These are phyloP conservation scores for Cryptotermes secundus DNA, from an alignment of 1,140 invertebrate genomes.

Conservation along the genomic window DNA sequence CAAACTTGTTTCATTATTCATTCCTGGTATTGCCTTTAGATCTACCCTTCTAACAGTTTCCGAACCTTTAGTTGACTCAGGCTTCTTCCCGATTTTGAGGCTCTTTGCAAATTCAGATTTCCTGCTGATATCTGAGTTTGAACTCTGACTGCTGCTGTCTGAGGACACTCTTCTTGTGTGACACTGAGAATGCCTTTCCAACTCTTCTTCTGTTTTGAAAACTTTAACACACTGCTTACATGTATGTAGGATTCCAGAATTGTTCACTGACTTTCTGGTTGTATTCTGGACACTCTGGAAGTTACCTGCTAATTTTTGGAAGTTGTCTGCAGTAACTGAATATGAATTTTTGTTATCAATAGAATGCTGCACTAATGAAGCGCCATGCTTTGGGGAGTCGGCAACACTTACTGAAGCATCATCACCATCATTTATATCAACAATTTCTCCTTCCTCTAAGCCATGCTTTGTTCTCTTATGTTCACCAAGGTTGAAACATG, in stretches of 20 bases:
- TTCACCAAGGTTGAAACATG: conserved; percentile 51
- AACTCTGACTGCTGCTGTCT: no score
- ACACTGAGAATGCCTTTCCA: conserved; percentile 14
- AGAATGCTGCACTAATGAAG: neutral
- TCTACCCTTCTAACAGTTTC: neutral
- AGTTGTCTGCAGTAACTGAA: neutral
- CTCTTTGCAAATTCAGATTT: neutral
- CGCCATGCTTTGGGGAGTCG: no score
- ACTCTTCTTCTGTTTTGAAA: conserved; percentile 14
- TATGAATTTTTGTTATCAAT: neutral
- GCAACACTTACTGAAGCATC: neutral
- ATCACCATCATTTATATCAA: neutral
- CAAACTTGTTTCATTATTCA: neutral
- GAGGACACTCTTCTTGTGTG: neutral
- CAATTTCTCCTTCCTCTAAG: conserved; percentile 2
- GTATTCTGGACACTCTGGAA: no score
- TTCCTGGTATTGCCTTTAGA: neutral
- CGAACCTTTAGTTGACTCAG: no score
- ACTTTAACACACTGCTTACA: neutral
- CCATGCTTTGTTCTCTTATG: conserved; percentile 52
- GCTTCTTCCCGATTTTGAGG: neutral
- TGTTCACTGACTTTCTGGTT: neutral
- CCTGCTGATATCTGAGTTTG: neutral
- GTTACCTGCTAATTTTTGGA: no score
- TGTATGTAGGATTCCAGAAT: neutral